Evolutionary conservation across 2,113 vertebrate genomes (phyloP).

Genomic region (Lampris megalopsis): DNA sequence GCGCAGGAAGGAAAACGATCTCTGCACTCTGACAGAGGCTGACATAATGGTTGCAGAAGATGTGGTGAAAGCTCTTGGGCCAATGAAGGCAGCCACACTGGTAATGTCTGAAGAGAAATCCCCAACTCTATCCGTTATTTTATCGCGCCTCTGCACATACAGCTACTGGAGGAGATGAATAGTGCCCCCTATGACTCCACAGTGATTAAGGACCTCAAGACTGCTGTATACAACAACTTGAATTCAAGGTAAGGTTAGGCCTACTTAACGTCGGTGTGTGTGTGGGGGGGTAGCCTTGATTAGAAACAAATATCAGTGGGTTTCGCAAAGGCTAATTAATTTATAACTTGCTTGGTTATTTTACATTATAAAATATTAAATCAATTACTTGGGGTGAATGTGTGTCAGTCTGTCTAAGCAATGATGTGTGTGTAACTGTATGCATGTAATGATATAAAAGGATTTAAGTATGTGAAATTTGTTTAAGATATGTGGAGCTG

Average conservation of each 20-base stretch:
- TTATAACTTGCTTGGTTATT: not conserved
- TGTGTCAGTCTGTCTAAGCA: not conserved
- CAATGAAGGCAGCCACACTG: slow-evolving; percentile 19
- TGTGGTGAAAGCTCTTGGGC: not conserved
- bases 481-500: not conserved
- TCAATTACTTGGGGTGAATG: not conserved
- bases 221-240: slow-evolving; percentile 25
- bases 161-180: slow-evolving; percentile 4
- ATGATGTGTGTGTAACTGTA: slow-evolving; percentile 4
- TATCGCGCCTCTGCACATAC: not conserved
- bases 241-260: slow-evolving; percentile 12
- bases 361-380: not conserved
- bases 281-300: no score
- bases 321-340: not conserved
- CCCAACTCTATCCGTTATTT: slow-evolving; percentile 14
- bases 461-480: slow-evolving; percentile 3
- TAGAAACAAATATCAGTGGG: not conserved
- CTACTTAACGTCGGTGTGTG: slow-evolving; percentile 3
- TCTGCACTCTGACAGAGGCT: not conserved
- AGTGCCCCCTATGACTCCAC: not conserved
- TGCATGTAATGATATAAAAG: slow-evolving; percentile 6
- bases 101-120: slow-evolving; percentile 27
- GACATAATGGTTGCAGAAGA: not conserved
- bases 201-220: not conserved
- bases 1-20: slow-evolving; percentile 11